These are phyloP conservation scores for Idris sp. DNA, from an alignment of 1,140 invertebrate genomes.

Conservation along the genomic window DNA sequence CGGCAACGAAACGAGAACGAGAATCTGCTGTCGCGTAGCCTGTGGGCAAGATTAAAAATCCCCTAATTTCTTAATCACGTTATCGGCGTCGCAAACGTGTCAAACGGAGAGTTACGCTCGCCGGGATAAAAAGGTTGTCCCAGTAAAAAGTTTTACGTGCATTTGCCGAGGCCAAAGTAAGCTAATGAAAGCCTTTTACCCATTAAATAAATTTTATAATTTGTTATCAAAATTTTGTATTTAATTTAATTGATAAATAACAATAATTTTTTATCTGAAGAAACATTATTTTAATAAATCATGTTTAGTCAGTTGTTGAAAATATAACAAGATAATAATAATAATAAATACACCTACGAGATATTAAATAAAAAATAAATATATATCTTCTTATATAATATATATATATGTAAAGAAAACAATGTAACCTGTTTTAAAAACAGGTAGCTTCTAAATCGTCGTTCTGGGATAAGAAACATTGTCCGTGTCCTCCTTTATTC, in stretches of 20 bases:
- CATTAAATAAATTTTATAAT: conserved; percentile 15
- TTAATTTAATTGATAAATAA: too few species aligned
- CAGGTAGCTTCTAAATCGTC: conserved; percentile 44
- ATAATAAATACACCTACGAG: too few species aligned
- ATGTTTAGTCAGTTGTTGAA: too few species aligned
- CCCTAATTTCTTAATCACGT: conserved; percentile 76
- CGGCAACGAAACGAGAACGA: conserved; percentile 64
- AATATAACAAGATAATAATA: too few species aligned
- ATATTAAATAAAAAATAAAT: too few species aligned
- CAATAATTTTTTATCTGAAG: too few species aligned
- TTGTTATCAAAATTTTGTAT: conserved; percentile 9
- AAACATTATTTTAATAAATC: too few species aligned
- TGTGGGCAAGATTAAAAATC: conserved; percentile 76
- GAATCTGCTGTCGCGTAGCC: conserved; percentile 26
- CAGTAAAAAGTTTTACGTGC: conserved; percentile 37
- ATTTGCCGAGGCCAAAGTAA: conserved; percentile 16
- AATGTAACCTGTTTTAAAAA: conserved; percentile 30
- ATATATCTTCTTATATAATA: too few species aligned
- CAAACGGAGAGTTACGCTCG: conserved; percentile 62
- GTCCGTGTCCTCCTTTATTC: conserved; percentile 14
- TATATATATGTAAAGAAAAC: background rate
- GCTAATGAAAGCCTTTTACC: conserved; percentile 33
- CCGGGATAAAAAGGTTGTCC: conserved; percentile 31
- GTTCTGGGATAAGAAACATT: conserved; percentile 29
- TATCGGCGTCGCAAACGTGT: conserved; percentile 64